A percentile compares a stretch with the other conserved stretches of the same genome.
These are phyloP conservation scores for Lymantria dispar DNA, from an alignment of 2,888 invertebrate species.

Conservation along the genomic window DNA sequence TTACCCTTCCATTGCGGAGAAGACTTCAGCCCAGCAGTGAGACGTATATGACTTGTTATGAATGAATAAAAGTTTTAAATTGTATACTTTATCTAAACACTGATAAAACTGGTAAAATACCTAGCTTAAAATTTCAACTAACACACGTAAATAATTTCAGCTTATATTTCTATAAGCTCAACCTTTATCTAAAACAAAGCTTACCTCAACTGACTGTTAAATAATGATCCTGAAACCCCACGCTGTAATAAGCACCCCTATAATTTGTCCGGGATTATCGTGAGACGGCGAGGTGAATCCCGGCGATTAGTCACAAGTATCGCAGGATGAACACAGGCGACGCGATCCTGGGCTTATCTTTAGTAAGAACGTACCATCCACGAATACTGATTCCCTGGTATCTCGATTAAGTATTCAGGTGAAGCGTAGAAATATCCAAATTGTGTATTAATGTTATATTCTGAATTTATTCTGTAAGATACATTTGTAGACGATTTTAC, in stretches of 20 bases:
- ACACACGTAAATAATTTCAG: slow-evolving; percentile 13
- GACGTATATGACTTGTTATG: too few relatives aligned
- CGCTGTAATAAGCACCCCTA: slow-evolving; percentile 68
- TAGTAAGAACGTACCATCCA: slow-evolving; percentile 53
- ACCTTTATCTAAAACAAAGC: slow-evolving; percentile 29
- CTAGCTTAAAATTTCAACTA: background rate
- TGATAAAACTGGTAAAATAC: background rate
- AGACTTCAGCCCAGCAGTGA: too few relatives aligned
- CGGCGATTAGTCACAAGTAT: slow-evolving; percentile 79
- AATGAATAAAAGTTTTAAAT: too few relatives aligned
- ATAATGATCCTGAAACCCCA: slow-evolving; percentile 65
- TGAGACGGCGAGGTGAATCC: slow-evolving; percentile 73
- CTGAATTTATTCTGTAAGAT: slow-evolving; percentile 14
- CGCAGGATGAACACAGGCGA: slow-evolving; percentile 48
- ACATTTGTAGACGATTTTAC: background rate
- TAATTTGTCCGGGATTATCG: slow-evolving; percentile 79
- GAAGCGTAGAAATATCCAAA: slow-evolving; percentile 68
- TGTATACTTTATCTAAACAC: background rate
- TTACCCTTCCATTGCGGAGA: too few relatives aligned
- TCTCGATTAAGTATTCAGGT: slow-evolving; percentile 71
- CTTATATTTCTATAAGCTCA: slow-evolving; percentile 32
- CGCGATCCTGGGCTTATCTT: slow-evolving; percentile 49
- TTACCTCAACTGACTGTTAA: slow-evolving; percentile 62
- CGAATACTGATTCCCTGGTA: slow-evolving; percentile 72
- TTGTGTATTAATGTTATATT: slow-evolving; percentile 60